phyloP scores from a whole-genome alignment of 2,888 invertebrate species.

The Diachrysia chrysitis region DNA sequence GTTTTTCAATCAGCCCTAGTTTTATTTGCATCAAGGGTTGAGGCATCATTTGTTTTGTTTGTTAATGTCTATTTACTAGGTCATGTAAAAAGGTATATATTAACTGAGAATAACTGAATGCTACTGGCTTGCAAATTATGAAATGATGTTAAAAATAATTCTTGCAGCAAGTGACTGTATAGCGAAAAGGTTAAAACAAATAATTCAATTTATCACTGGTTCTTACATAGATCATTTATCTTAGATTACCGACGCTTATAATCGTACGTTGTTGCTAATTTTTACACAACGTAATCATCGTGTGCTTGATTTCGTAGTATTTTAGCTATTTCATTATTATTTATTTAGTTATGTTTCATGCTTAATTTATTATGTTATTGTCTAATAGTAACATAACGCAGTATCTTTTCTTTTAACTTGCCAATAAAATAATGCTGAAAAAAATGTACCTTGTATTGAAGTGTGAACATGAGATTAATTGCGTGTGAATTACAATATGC shows the following conservation, averaged over 20 bases:
- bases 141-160: slow-evolving; percentile 12
- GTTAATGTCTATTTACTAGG: too few species aligned
- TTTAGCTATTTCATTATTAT: slow-evolving; percentile 36
- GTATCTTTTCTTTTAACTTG: slow-evolving; percentile 29
- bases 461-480: slow-evolving; percentile 64
- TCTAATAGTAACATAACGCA: slow-evolving; percentile 27
- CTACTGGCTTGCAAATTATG: neutral
- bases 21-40: neutral
- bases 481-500: slow-evolving; percentile 69
- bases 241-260: slow-evolving; percentile 12
- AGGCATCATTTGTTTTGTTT: neutral
- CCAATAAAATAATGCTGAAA: too few species aligned
- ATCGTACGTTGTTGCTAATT: slow-evolving; percentile 29
- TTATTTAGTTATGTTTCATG: slow-evolving; percentile 25
- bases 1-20: neutral
- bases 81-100: too few species aligned
- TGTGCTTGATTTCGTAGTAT: slow-evolving; percentile 44
- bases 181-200: neutral
- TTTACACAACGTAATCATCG: slow-evolving; percentile 44
- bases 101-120: neutral
- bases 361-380: slow-evolving; percentile 26
- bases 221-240: slow-evolving; percentile 36
- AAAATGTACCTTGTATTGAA: slow-evolving; percentile 1
- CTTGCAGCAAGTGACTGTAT: neutral
- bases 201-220: neutral